Base-by-base conservation (phyloP, 2,888 invertebrate genomes). In the Drosophila incognita region DNA sequence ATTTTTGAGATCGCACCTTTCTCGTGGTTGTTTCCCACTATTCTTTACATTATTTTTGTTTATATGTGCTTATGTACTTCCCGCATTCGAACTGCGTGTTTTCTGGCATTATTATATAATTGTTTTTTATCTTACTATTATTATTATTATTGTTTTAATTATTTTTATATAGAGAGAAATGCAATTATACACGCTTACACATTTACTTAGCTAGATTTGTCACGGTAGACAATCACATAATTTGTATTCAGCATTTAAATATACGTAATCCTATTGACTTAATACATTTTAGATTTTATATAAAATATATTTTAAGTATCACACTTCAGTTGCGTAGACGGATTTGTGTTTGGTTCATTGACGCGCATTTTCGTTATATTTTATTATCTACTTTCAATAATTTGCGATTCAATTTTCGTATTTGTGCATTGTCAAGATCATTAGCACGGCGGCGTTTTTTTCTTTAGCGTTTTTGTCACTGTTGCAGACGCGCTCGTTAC, bases 401-500 rank as follows among this genome's bases (percentile, higher is more conserved):
- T 52, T 11, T 49, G 15, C 40, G 8, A 21, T 51, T 52, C 29
- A 59, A 62, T 62, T 62, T 66, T 59, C 59, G 61, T 65, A 36
- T 48, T 67, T 57, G 36, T 24, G 31, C 21, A 31, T 29, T 49
- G 35, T 24, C 63, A 59, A 57, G 74, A 82, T 81, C 79, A 74
- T 69, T 78, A 58, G 56, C 61, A 68, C 53, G 51, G 42, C 49
- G 58, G 13, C 18, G 31, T 66, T 35, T 21, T 24, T 27, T 40
- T 11, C n/a, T 48, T 36, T 6, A 21, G 57, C 33, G 38, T 7
- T 61, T 54, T 61, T 52, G 53, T 69, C 68, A 69, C 72, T 61
- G 76, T 56, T 68, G 36, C 59, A 66, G 60, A 58, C 74, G 61
- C 82, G 76, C 71, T 53, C 74, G 66, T 64, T 73, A 57, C 53